Percentiles rank a stretch among this genome's conserved stretches.
phyloP scores from a whole-genome alignment of 2,113 vertebrate genomes.

The Lamprologus sp. region DNA sequence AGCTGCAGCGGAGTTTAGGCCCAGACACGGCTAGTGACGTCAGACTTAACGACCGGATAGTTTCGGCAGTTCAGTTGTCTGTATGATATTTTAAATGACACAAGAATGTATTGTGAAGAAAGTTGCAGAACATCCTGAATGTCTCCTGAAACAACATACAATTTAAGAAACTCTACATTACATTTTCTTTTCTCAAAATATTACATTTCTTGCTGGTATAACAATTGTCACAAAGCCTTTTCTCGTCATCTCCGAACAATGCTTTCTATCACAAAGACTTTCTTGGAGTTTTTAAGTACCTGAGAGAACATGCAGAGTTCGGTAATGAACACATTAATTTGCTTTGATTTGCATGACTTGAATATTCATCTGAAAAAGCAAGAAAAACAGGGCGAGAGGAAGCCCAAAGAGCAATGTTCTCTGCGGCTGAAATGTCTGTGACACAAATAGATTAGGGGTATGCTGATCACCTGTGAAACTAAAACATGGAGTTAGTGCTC shows the following conservation, averaged over 20 bases:
- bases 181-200: neutral
- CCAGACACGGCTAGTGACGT: no score
- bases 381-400: neutral
- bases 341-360: neutral
- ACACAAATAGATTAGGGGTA: neutral
- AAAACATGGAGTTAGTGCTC: neutral
- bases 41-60: rapidly evolving
- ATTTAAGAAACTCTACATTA: neutral
- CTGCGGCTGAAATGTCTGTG: neutral
- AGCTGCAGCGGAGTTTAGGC: rapidly evolving
- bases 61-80: neutral
- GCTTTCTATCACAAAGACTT: neutral
- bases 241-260: neutral
- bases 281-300: neutral
- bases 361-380: neutral
- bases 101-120: neutral
- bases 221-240: neutral
- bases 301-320: neutral
- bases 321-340: neutral
- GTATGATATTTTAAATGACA: neutral
- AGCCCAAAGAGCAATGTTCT: neutral
- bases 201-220: neutral
- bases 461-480: neutral
- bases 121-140: neutral
- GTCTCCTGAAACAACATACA: neutral